Evolutionary conservation across 2,888 invertebrate genomes (phyloP).

Genomic region (Parnassius glacialis): DNA sequence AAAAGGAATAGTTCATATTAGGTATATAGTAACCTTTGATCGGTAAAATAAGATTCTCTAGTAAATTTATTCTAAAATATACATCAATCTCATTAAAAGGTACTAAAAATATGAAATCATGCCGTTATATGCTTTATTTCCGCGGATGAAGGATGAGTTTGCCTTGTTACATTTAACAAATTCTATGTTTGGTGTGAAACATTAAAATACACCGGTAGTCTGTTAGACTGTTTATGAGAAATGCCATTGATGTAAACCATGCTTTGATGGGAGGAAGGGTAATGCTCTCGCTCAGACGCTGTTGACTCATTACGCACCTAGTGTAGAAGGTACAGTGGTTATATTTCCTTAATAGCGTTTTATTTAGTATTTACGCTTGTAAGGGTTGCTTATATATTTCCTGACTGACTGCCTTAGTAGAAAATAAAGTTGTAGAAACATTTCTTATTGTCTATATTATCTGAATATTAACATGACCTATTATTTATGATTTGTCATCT

Average conservation of each 20-base stretch:
- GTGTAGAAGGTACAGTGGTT: no score
- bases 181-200: neutral
- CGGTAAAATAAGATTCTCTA: neutral
- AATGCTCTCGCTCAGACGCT: slow-evolving; percentile 2
- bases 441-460: no score
- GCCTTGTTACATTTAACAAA: neutral
- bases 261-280: slow-evolving; percentile 12
- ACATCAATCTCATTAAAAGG: neutral
- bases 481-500: no score
- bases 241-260: slow-evolving; percentile 12
- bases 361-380: no score
- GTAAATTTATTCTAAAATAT: neutral
- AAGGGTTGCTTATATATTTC: no score
- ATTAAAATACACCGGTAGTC: slow-evolving; percentile 10
- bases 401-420: no score
- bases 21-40: no score
- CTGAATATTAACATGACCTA: no score
- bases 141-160: neutral
- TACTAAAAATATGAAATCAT: neutral
- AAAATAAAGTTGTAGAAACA: no score
- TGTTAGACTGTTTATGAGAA: slow-evolving; percentile 18
- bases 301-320: no score
- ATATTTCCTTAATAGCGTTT: no score
- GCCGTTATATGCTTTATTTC: neutral
- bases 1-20: no score